Percentiles rank a stretch among this genome's conserved stretches.
Evolutionary conservation across 2,888 invertebrate genomes (phyloP).

Genomic region (Patella pellucida): DNA sequence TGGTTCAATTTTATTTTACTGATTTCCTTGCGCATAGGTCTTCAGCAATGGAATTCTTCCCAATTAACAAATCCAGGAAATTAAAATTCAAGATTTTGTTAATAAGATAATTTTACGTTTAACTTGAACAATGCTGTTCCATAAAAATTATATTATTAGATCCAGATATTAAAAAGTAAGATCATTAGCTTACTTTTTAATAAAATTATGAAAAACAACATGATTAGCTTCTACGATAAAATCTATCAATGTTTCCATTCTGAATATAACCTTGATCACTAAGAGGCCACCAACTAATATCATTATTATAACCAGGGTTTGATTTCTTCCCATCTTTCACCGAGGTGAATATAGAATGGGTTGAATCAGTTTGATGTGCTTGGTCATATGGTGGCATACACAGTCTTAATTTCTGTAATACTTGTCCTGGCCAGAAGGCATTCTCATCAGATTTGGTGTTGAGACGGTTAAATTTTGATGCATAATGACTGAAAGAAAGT

Average conservation of each 20-base stretch:
- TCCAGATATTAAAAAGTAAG: no score
- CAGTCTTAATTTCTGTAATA: slow-evolving; percentile 63
- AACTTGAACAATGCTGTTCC: no score
- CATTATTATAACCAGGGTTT: slow-evolving; percentile 48
- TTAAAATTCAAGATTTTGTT: no score
- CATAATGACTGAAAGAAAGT: slow-evolving; percentile 45
- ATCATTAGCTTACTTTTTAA: no score
- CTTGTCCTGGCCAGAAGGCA: slow-evolving; percentile 67
- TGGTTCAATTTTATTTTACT: no score
- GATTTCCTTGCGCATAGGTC: no score
- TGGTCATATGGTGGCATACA: slow-evolving; percentile 57
- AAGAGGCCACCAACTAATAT: slow-evolving; percentile 50
- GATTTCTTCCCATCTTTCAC: slow-evolving; percentile 36
- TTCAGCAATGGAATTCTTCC: no score
- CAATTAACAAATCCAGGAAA: no score
- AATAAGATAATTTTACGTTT: no score
- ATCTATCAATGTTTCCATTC: slow-evolving; percentile 52
- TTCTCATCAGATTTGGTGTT: slow-evolving; percentile 47
- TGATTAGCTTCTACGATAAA: slow-evolving; percentile 4
- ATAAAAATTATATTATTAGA: no score
- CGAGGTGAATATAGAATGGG: slow-evolving; percentile 45
- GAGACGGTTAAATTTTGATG: slow-evolving; percentile 47
- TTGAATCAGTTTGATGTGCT: slow-evolving; percentile 26
- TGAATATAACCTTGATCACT: slow-evolving; percentile 48
- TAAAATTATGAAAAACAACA: no score